phyloP scores from a whole-genome alignment of 1,140 invertebrate species.

The Neoseiulus cucumeris region DNA sequence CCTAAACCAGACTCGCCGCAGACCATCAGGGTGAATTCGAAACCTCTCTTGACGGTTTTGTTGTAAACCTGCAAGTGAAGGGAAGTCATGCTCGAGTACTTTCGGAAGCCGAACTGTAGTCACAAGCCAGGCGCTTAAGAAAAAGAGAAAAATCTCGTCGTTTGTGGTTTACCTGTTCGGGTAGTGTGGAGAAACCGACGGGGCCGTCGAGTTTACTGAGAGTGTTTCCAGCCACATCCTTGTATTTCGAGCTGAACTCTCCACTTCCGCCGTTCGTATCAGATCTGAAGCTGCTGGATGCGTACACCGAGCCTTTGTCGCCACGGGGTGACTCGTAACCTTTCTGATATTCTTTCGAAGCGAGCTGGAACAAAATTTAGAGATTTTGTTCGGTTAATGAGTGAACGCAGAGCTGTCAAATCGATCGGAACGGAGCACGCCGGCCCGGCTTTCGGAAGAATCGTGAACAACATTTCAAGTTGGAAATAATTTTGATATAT shows the following conservation, averaged over 20 bases:
- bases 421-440: too few species aligned
- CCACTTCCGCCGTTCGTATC: slow-evolving; percentile 8
- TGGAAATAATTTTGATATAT: too few species aligned
- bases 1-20: slow-evolving; percentile 84
- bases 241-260: neutral
- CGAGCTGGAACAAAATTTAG: neutral
- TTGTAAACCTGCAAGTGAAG: slow-evolving; percentile 30
- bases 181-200: slow-evolving; percentile 7
- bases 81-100: too few species aligned
- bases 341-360: slow-evolving; percentile 9
- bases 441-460: too few species aligned
- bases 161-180: neutral
- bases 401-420: too few species aligned
- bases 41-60: slow-evolving; percentile 35
- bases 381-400: too few species aligned
- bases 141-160: too few species aligned
- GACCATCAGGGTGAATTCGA: slow-evolving; percentile 37
- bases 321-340: neutral
- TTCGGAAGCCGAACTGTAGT: too few species aligned
- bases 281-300: slow-evolving; percentile 8
- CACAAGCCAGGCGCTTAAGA: too few species aligned
- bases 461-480: too few species aligned
- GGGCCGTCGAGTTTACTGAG: slow-evolving; percentile 9
- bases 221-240: neutral
- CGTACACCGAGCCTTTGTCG: neutral